Conservation (phyloP, 64 coral and sea anemone species). For the Orbicella faveolata region DNA sequence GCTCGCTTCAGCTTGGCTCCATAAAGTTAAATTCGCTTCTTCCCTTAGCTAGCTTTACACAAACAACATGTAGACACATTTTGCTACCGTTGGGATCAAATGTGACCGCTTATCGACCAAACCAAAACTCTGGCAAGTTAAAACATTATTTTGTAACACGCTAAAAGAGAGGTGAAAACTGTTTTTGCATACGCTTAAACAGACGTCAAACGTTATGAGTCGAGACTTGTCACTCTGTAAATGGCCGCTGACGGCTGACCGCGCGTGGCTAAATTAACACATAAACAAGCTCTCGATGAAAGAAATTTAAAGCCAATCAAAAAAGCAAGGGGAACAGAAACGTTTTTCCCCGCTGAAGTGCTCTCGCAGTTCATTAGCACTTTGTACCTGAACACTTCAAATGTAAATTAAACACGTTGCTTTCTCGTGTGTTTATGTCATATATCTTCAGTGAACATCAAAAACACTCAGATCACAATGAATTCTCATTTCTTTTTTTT, state of each 20-base stretch:
- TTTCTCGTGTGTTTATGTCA: background rate
- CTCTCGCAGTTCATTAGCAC: background rate
- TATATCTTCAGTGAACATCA: background rate
- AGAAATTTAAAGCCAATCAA: background rate
- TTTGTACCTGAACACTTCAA: slow-evolving; percentile 4
- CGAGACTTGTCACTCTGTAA: too few species aligned
- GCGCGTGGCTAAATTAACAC: background rate
- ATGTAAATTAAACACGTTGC: slow-evolving; percentile 19
- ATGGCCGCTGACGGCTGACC: too few species aligned
- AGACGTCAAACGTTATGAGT: background rate
- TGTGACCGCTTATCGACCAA: background rate
- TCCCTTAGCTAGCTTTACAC: too few species aligned
- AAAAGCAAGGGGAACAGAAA: background rate
- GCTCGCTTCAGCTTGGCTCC: too few species aligned
- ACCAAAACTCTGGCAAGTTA: background rate
- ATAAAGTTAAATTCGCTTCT: background rate
- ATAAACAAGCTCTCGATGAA: background rate
- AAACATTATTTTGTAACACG: background rate
- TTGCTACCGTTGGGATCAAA: background rate
- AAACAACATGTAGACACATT: background rate
- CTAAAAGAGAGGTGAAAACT: background rate
- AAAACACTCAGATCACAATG: background rate
- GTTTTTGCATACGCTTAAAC: background rate
- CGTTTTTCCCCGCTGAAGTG: background rate
- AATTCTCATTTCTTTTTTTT: background rate